Conservation (phyloP, 2,113 vertebrate species). For the Myiopsitta monachus region DNA sequence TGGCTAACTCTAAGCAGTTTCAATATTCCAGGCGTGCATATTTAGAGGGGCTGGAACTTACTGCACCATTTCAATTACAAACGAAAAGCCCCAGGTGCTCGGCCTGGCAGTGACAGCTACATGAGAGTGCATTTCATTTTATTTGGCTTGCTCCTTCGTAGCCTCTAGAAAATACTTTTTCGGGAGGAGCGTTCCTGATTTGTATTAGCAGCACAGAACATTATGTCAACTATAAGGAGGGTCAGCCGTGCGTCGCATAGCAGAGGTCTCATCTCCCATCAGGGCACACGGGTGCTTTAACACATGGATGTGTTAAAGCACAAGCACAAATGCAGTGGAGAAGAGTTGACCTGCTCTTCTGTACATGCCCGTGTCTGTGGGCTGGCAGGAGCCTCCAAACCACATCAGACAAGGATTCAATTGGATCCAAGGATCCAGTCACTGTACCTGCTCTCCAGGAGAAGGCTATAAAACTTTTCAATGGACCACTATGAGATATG, state of each 20-base stretch:
- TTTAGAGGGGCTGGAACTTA: not conserved
- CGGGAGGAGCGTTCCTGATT: not conserved
- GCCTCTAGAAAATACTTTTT: not conserved
- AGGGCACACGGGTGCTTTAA: fast-evolving
- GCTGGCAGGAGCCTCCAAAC: not conserved
- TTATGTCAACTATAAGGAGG: not conserved
- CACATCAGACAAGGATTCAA: not conserved
- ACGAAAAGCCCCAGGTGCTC: not conserved
- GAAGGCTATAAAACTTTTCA: not conserved
- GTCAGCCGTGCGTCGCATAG: not conserved
- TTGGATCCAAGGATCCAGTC: not conserved
- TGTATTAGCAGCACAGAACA: not conserved
- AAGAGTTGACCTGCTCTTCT: not conserved
- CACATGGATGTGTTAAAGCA: fast-evolving
- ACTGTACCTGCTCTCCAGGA: not conserved
- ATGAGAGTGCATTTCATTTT: not conserved
- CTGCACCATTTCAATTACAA: not conserved
- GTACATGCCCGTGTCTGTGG: fast-evolving
- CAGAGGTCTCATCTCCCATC: not conserved
- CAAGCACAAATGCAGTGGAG: not conserved
- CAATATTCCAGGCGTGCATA: not conserved
- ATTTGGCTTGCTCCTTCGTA: not conserved
- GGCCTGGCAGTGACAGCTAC: not conserved
- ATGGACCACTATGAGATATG: fast-evolving
- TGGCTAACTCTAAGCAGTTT: not conserved